phyloP scores from a whole-genome alignment of 2,888 invertebrate species.

The Drosophila picticornis region DNA sequence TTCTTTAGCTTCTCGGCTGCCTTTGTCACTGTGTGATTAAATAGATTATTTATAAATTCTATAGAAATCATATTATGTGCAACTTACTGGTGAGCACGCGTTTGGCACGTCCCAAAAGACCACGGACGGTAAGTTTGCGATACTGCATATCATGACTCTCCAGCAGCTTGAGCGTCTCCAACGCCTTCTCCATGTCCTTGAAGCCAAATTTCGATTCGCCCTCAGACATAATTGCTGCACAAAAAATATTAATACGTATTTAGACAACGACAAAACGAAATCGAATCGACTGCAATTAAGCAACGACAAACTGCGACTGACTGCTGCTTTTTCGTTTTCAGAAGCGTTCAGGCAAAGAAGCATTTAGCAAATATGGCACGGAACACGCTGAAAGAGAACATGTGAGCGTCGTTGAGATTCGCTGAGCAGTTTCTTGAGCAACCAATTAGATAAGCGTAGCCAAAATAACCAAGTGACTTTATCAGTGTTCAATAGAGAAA shows the following conservation, averaged over 20 bases:
- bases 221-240: slow-evolving; percentile 58
- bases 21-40: slow-evolving; percentile 87
- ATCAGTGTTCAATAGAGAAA: slow-evolving; percentile 42
- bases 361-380: slow-evolving; percentile 19
- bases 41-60: not conserved
- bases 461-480: slow-evolving; percentile 77
- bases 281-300: slow-evolving; percentile 36
- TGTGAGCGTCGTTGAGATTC: slow-evolving; percentile 51
- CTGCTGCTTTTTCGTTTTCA: slow-evolving; percentile 21
- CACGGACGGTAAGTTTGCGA: slow-evolving; percentile 88
- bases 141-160: slow-evolving; percentile 89
- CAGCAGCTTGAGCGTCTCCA: slow-evolving; percentile 88
- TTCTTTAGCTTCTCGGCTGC: slow-evolving; percentile 90
- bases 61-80: no score
- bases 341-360: slow-evolving; percentile 9
- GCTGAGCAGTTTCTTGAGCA: slow-evolving; percentile 23
- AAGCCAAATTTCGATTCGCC: slow-evolving; percentile 89
- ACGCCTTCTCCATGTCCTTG: slow-evolving; percentile 90
- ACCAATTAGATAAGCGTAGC: slow-evolving; percentile 75
- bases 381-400: slow-evolving; percentile 30
- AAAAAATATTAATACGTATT: slow-evolving; percentile 15
- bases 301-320: slow-evolving; percentile 60
- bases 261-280: not conserved
- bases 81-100: slow-evolving; percentile 86
- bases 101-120: slow-evolving; percentile 87